Evolutionary conservation across 1,140 invertebrate genomes (phyloP), one percentile per base, ranked within the genome.

Genomic region (Hypothenemus hampei): DNA sequence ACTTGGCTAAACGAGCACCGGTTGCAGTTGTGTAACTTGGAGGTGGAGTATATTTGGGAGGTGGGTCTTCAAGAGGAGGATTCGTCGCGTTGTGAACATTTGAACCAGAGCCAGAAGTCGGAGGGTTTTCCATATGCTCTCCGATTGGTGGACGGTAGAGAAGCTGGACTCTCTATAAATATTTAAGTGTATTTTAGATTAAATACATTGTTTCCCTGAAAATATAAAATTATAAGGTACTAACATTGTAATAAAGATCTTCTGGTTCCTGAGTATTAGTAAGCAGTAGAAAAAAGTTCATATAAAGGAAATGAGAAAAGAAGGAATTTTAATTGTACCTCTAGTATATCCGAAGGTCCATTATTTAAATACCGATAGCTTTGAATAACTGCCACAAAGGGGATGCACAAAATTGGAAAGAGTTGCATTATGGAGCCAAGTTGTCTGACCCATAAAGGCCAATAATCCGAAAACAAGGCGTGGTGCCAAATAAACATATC

Each of bases 21-120:
- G 91, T 95, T 1, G 91, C 91, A 8, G 90, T 93, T 3, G 89
- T 89, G 66, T 93, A 94, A 16, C 88, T 91, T 2, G 91, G 91
- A 2, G 91, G 91, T 6, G 91, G 91, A 1, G 90, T 93, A 66
- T 95, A 94, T 69, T 93, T 93, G 13, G 91, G 91, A 8, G 91
- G 91, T 5, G 90, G 89, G 74, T 93, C 90, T 65, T 87, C 82
- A 7, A 78, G 75, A 37, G 73, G 70, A 13, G 69, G 26, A 57
- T 60, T 50, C 49, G 60, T 40, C 15, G 57, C 10, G 62, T 67
- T 52, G 33, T 61, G 60, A 55, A 68, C 57, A 56, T 65, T 60
- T 58, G 71, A 35, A 53, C 62, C 43, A 60, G 62, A 63, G 5
- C 68, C 63, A 43, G 67, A 64, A 13, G 71, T 63, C 16, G 62